Base-by-base conservation (phyloP, 2,888 invertebrate species). In the Unio pictorum region DNA sequence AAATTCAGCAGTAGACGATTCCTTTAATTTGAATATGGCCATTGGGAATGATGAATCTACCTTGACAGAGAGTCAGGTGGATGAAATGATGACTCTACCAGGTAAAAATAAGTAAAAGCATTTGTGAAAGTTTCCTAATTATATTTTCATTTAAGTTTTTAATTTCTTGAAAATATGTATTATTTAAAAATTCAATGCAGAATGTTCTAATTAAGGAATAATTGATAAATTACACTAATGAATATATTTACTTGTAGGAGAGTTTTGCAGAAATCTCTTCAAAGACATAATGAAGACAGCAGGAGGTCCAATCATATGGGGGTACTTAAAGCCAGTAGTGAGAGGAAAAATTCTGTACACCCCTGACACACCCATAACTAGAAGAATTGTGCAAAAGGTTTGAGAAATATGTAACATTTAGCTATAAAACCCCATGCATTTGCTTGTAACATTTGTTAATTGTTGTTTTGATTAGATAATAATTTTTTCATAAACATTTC, bases 281-380 rank as follows among this genome's bases (percentile, higher is more conserved):
- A 55, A 69, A 45, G 73, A 73, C 1, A 78, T 88, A 5, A 74
- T 76, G 63, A 59, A 67, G n/a, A 69, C 78, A 26, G 61, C 58
- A 5, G 68, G 74, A 30, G 91, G 90, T 7, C 79, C 85, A 7
- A 83, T 90, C 7, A 81, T 90, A 34, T 91, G 90, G 90, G 80
- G 86, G 3, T 90, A 88, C 72, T 66, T 91, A 26, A 91, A 91
- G 75, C 91, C 91, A 1, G 76, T 91, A 54, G 74, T 91, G 63
- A 71, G 84, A 57, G 91, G 91, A 4, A 90, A 90, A 76, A 88
- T 91, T 34, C 76, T 89, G 4, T 90, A 80, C 74, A 77, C 89
- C 6, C 91, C 91, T 1, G 84, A 89, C 66, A 89, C 85, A 34
- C 75, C 76, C 5, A 69, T 77, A 26, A 86, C 88, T 1, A 76